Evolutionary conservation across 1,140 invertebrate species (phyloP), one percentile per base, ranked within the genome.

Genomic region (Sitodiplosis mosellana): DNA sequence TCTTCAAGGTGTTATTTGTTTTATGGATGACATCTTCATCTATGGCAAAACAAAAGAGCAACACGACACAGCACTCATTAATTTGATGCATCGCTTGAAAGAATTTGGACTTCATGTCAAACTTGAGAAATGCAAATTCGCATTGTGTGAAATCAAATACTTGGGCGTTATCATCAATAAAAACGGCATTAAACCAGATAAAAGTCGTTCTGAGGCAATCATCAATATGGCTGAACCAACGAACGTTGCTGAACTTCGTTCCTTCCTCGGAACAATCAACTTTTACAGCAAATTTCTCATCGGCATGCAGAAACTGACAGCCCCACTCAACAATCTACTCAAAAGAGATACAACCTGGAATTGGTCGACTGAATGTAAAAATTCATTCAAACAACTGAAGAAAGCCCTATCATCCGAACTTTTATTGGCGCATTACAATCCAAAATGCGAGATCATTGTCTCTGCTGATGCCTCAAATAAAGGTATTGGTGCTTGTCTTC

Each of bases 381-480:
- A 46, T n/a, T n/a, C 19, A 2, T 19, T 46, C 19, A 19, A 46
- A 6, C 15, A 19, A 46, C n/a, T 11, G 15, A 19, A 1, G n/a
- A 19, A 36, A 36, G n/a, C 55, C 53, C 55, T 55, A 56, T 54
- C 48, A 51, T 53, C 51, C 0, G 51, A 56, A n/a, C 44, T 52
- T 8, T 50, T 60, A 7, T 51, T 71, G 6, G 53, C 54, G 11
- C 66, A 64, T 46, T 67, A 56, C 48, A 54, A 68, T 38, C 59
- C 60, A 15, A 50, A 63, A 56, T 57, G 64, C 58, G 66, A 69
- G 60, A 60, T 72, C 57, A 59, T 68, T 55, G 57, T 74, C 1
- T 53, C 62, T 7, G 58, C 52, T 14, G 69, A 72, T 52, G 63
- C 60, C 19, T 60, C 53, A 18, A 52, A 59, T 1, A 54, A 55